Evolutionary conservation across 2,888 invertebrate genomes (phyloP).

Genomic region (Eremobia ochroleuca): DNA sequence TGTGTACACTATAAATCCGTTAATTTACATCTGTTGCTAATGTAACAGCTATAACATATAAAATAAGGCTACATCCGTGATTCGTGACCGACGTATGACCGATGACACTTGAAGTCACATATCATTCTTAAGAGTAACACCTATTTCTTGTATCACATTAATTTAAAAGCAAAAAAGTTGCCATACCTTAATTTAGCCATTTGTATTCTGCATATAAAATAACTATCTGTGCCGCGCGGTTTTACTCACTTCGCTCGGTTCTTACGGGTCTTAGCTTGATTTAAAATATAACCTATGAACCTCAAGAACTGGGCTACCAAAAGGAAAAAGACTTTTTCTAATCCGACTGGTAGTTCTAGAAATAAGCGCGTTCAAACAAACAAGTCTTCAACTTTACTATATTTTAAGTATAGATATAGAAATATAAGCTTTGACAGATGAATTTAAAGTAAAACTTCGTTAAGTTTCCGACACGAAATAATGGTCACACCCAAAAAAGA

Average conservation of each 20-base stretch:
- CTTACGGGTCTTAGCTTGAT: background rate
- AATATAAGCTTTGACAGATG: background rate
- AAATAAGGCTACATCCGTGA: conserved; percentile 33
- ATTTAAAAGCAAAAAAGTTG: conserved; percentile 30
- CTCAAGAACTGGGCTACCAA: background rate
- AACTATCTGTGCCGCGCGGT: background rate
- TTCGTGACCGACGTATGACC: conserved; percentile 28
- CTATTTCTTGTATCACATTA: conserved; percentile 47
- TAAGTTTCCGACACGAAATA: background rate
- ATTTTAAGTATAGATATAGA: background rate
- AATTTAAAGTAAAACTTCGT: background rate
- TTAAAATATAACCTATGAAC: background rate
- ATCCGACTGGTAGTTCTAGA: background rate
- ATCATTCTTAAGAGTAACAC: conserved; percentile 39
- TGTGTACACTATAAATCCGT: conserved; percentile 17
- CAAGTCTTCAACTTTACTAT: background rate
- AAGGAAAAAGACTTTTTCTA: background rate
- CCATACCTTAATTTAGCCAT: background rate
- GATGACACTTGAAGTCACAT: conserved; percentile 41
- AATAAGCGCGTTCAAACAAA: background rate
- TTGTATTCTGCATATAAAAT: background rate
- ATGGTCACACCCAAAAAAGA: too few species aligned
- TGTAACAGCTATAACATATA: background rate
- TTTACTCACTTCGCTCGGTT: background rate
- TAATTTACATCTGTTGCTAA: conserved; percentile 15